These are phyloP conservation scores for Catocala sponsa DNA, from an alignment of 2,888 invertebrate species.

Conservation along the genomic window DNA sequence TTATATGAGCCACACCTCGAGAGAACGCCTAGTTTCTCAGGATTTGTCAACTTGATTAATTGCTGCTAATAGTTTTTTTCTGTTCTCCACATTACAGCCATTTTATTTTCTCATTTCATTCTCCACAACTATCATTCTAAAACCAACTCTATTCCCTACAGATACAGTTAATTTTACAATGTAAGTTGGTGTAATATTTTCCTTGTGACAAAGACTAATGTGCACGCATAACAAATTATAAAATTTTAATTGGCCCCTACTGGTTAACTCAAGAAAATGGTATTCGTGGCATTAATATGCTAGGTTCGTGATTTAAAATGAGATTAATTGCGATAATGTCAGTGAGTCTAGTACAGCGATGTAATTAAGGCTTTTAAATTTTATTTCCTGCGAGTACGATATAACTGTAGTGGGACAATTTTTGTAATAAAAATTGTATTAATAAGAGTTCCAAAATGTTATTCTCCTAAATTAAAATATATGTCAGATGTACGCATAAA, in stretches of 20 bases:
- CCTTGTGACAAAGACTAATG: slow-evolving; percentile 30
- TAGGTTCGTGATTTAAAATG: slow-evolving; percentile 16
- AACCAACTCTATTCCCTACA: slow-evolving; percentile 3
- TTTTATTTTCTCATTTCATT: slow-evolving; percentile 10
- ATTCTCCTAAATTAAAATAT: no score
- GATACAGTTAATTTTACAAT: slow-evolving; percentile 17
- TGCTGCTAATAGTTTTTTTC: slow-evolving; percentile 22
- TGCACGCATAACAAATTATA: slow-evolving; percentile 31
- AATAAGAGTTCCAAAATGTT: no score
- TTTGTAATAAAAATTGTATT: background rate
- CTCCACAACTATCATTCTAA: background rate
- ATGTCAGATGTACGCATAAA: no score
- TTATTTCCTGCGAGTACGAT: background rate
- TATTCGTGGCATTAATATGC: slow-evolving; percentile 27
- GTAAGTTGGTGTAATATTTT: background rate
- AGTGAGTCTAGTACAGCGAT: background rate
- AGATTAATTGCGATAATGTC: slow-evolving; percentile 17
- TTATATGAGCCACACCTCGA: background rate
- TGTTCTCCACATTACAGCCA: slow-evolving; percentile 9
- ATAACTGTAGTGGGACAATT: background rate
- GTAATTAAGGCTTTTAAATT: slow-evolving; percentile 1
- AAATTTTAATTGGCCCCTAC: slow-evolving; percentile 42
- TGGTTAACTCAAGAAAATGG: slow-evolving; percentile 29
- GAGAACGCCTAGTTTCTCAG: slow-evolving; percentile 12
- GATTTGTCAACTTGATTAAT: slow-evolving; percentile 40